These are phyloP conservation scores for Drosophila mojavensis DNA, from an alignment of 1,140 invertebrate species.

Conservation along the genomic window DNA sequence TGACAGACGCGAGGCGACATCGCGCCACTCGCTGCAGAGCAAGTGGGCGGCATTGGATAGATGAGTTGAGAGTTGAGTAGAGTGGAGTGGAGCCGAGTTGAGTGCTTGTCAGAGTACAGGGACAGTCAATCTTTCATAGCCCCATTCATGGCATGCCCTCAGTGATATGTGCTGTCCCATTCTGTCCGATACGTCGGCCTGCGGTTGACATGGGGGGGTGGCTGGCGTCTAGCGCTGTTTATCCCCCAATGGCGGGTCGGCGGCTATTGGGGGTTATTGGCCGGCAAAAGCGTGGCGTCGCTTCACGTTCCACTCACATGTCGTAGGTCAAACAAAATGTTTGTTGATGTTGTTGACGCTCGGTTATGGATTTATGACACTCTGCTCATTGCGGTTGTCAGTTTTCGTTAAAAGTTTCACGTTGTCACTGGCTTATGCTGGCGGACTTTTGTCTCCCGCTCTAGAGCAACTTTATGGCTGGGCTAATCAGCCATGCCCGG, in stretches of 20 bases:
- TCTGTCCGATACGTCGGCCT: constrained; percentile 47
- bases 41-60: constrained; percentile 42
- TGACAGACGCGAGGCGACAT: constrained; percentile 63
- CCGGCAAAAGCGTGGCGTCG: constrained; percentile 55
- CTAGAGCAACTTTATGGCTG: constrained; percentile 18
- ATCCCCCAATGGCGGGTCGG: constrained; percentile 17
- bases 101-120: constrained; percentile 43
- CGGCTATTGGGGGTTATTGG: constrained; percentile 69
- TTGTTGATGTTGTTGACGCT: constrained; percentile 80
- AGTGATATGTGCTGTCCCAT: constrained; percentile 27
- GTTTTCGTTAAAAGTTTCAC: constrained; percentile 76
- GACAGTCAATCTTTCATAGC: constrained; percentile 43
- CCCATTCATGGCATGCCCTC: constrained; percentile 1
- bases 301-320: constrained; percentile 52
- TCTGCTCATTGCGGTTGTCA: constrained; percentile 80
- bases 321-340: constrained; percentile 78
- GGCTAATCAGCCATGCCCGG: constrained; percentile 49
- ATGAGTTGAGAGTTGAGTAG: constrained; percentile 30
- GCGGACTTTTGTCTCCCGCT: neutral
- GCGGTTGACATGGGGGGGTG: constrained; percentile 69
- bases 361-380: constrained; percentile 81
- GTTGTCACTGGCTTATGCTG: constrained; percentile 44
- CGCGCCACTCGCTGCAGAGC: neutral
- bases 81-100: constrained; percentile 9
- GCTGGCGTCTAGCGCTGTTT: constrained; percentile 26